These are phyloP conservation scores for Coracias cyanogaster DNA, from an alignment of 2,797 vertebrate genomes.

Conservation along the genomic window DNA sequence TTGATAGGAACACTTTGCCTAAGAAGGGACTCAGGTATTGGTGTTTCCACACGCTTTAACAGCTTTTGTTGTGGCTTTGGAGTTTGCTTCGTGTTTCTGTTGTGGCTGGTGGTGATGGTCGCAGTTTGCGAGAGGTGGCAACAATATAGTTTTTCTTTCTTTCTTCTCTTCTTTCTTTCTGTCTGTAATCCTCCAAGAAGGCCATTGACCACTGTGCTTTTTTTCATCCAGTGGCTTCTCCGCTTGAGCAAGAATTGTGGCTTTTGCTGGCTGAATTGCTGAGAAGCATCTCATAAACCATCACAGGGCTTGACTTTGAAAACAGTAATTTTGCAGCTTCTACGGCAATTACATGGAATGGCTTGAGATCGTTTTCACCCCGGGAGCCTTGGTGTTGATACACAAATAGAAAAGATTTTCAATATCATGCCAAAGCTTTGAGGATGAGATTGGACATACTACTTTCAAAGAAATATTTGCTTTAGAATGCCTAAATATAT, in stretches of 20 bases:
- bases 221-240: constrained; percentile 55
- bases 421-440: neutral
- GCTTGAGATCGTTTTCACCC: neutral
- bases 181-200: neutral
- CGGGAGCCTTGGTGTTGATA: neutral
- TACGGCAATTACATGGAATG: neutral
- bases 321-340: constrained; percentile 20
- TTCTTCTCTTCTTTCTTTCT: neutral
- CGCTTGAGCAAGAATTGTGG: constrained; percentile 68
- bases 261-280: constrained; percentile 59
- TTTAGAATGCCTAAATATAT: neutral
- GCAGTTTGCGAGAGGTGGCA: constrained; percentile 70
- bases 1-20: constrained; percentile 99
- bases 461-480: neutral
- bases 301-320: constrained; percentile 14
- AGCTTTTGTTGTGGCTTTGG: constrained; percentile 75
- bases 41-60: constrained; percentile 71
- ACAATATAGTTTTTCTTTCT: neutral
- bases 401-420: neutral
- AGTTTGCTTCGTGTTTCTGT: constrained; percentile 75
- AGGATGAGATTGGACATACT: neutral
- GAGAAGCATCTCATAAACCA: constrained; percentile 18
- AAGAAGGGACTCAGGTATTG: constrained; percentile 98
- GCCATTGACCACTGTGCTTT: neutral
- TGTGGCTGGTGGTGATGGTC: constrained; percentile 66